Percentiles rank a stretch among this genome's conserved stretches.
Conservation (phyloP, 2,797 vertebrate species). For the Notoglanidium macrostoma region DNA sequence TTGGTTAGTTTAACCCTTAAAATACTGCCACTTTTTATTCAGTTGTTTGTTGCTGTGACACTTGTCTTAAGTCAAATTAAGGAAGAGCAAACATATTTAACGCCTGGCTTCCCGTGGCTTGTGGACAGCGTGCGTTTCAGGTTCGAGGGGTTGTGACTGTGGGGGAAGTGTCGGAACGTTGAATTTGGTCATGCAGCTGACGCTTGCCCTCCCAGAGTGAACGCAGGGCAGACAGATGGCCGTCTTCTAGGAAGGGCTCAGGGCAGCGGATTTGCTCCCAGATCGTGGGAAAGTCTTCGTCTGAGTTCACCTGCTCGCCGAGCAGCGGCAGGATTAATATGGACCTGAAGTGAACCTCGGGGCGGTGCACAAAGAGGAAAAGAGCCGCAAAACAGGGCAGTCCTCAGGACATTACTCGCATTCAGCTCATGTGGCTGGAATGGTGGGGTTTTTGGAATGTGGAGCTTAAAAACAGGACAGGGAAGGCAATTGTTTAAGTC, state of each 20-base stretch:
- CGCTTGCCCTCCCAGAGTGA: constrained; percentile 74
- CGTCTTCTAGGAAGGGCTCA: constrained; percentile 73
- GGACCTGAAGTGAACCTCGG: constrained; percentile 67
- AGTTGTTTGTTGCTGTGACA: not conserved
- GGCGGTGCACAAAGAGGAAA: constrained; percentile 47
- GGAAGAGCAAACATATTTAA: constrained; percentile 12
- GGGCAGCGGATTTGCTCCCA: constrained; percentile 75
- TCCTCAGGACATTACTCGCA: constrained; percentile 20
- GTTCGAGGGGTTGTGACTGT: constrained; percentile 54
- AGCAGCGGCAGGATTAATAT: constrained; percentile 76
- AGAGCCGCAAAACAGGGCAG: constrained; percentile 2
- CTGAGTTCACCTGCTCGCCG: constrained; percentile 80
- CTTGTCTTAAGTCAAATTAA: constrained; percentile 5
- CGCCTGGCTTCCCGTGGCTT: not conserved
- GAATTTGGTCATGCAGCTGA: constrained; percentile 80
- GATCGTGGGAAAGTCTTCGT: constrained; percentile 84
- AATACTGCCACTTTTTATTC: not conserved
- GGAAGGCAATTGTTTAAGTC: not conserved
- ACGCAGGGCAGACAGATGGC: constrained; percentile 81
- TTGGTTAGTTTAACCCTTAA: not conserved
- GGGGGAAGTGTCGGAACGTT: constrained; percentile 80
- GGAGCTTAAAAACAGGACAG: not conserved
- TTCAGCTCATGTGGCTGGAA: constrained; percentile 18
- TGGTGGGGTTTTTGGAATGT: constrained; percentile 18
- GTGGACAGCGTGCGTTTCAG: not conserved